phyloP scores from a whole-genome alignment of 2,888 invertebrate species.

The Lasioglossum pauxillum region DNA sequence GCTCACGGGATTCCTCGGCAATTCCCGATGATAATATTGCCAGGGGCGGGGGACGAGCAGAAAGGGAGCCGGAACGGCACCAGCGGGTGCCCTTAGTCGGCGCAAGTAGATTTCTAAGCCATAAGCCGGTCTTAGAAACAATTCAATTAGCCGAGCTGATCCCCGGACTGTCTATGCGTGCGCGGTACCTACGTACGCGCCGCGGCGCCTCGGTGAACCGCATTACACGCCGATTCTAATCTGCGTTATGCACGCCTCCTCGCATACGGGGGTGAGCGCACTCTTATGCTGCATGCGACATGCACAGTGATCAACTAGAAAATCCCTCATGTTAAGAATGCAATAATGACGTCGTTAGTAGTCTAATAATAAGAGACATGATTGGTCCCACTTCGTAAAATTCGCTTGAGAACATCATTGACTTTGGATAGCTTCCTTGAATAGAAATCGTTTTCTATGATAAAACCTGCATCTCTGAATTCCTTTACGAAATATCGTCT shows the following conservation, averaged over 20 bases:
- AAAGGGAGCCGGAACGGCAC: conserved; percentile 28
- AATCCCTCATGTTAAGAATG: no score
- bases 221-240: conserved; percentile 65
- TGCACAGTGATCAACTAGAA: neutral
- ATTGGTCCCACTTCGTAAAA: neutral
- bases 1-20: conserved; percentile 47
- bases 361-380: no score
- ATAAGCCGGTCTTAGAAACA: conserved; percentile 71
- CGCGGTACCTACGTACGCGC: conserved; percentile 14
- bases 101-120: conserved; percentile 59
- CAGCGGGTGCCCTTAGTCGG: conserved; percentile 51
- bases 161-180: conserved; percentile 58
- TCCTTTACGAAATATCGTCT: neutral
- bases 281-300: conserved; percentile 4
- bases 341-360: no score
- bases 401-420: neutral
- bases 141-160: conserved; percentile 72
- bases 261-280: conserved; percentile 16
- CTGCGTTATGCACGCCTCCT: conserved; percentile 56
- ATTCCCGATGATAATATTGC: conserved; percentile 64
- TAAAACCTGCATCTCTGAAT: neutral
- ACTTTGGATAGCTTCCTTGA: neutral
- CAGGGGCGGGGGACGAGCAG: neutral
- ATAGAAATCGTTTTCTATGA: neutral
- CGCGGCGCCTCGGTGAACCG: conserved; percentile 37